These are phyloP conservation scores for Orius insidiosus DNA, from an alignment of 1,140 invertebrate genomes.

Conservation along the genomic window DNA sequence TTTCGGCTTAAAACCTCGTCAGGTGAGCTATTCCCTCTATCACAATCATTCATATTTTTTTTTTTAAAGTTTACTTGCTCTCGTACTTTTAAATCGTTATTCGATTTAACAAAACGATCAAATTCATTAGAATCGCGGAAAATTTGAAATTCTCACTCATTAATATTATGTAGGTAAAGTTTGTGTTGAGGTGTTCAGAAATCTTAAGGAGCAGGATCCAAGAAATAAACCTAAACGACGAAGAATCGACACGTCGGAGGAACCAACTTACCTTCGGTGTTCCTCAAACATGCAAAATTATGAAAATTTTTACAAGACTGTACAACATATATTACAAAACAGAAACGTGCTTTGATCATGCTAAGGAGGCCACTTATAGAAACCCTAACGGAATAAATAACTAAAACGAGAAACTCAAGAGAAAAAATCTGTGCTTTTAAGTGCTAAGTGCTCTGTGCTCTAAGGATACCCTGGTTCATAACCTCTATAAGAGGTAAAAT, in stretches of 20 bases:
- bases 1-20: too few relatives aligned
- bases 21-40: too few relatives aligned
- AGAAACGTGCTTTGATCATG: constrained; percentile 14
- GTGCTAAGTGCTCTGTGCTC: not conserved
- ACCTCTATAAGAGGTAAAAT: not conserved
- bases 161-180: too few relatives aligned
- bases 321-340: constrained; percentile 9
- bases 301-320: constrained; percentile 1
- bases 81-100: too few relatives aligned
- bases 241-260: constrained; percentile 10
- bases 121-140: too few relatives aligned
- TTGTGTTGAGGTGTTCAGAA: not conserved
- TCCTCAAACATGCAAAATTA: constrained; percentile 10
- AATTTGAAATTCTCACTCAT: too few relatives aligned
- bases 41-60: too few relatives aligned
- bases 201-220: not conserved
- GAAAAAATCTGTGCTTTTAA: not conserved
- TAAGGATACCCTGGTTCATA: too few relatives aligned
- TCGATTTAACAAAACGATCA: too few relatives aligned
- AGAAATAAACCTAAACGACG: constrained; percentile 9
- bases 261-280: constrained; percentile 14
- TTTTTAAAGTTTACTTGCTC: too few relatives aligned
- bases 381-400: not conserved
- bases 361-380: constrained; percentile 11
- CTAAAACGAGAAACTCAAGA: not conserved